phyloP scores from a whole-genome alignment of 2,888 invertebrate genomes.

The Drosophila mercatorum region DNA sequence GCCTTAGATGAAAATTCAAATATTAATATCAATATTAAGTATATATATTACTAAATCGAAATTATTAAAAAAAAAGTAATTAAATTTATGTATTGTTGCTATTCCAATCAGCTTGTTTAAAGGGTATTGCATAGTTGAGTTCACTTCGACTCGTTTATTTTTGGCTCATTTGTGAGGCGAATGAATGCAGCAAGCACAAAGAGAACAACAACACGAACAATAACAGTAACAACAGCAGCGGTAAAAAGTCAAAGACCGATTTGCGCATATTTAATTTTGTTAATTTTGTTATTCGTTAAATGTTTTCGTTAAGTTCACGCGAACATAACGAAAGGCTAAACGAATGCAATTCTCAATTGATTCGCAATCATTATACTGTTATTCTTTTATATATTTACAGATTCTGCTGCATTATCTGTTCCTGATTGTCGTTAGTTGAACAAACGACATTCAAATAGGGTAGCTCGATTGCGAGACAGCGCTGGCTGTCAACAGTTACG shows the following conservation, averaged over 20 bases:
- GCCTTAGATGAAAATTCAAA: background rate
- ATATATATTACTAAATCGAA: too few species aligned
- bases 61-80: too few species aligned
- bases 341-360: background rate
- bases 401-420: slow-evolving; percentile 24
- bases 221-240: slow-evolving; percentile 20
- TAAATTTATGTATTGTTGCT: too few species aligned
- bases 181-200: slow-evolving; percentile 51
- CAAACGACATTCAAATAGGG: slow-evolving; percentile 5
- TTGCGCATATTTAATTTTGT: slow-evolving; percentile 48
- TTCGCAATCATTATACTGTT: slow-evolving; percentile 17
- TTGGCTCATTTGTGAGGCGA: slow-evolving; percentile 26
- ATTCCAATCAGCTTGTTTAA: background rate
- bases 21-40: too few species aligned
- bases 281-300: slow-evolving; percentile 42
- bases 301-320: slow-evolving; percentile 31
- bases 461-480: slow-evolving; percentile 27
- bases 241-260: slow-evolving; percentile 62
- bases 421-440: slow-evolving; percentile 18
- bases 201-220: slow-evolving; percentile 28
- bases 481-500: slow-evolving; percentile 35
- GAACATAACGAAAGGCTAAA: slow-evolving; percentile 12
- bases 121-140: slow-evolving; percentile 20
- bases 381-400: slow-evolving; percentile 26
- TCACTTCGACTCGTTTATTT: slow-evolving; percentile 10